Evolutionary conservation across 2,888 invertebrate genomes (phyloP), one percentile per base, ranked within the genome.

Genomic region (Eupsilia transversa): DNA sequence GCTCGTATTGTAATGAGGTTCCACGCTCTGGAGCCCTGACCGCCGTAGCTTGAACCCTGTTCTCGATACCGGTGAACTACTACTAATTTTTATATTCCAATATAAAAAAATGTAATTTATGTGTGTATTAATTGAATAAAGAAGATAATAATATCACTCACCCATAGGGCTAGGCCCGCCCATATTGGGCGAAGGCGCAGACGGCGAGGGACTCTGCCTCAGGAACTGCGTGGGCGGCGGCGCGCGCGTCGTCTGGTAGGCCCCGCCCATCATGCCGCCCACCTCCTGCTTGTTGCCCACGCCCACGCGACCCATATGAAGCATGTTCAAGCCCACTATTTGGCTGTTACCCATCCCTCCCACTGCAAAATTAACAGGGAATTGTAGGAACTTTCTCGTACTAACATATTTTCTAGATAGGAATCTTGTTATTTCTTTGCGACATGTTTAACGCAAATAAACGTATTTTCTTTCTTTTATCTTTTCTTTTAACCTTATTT

Each of bases 151-250:
- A 2, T n/a, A 52, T 1, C 1, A 89, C 91, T 89, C 56, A 95
- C 95, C 94, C 94, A 96, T 96, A 49, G 97, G 96, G 75, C 96
- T 96, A 1, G 97, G 97, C 0, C 97, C 97, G 7, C 95, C 96
- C 94, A 97, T 96, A 60, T 97, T 97, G 46, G 97, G 98, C 61
- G 98, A 97, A 14, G 97, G 97, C 0, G 97, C 98, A 0, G 98
- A 98, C 0, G 98, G 98, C 27, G 98, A 98, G 0, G 98, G 98
- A 89, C 98, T 98, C 91, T 98, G 98, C 0, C 98, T 96, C 85
- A 98, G 96, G 94, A 98, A 98, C 91, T 98, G 98, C 84, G 97
- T 97, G 6, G 98, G 98, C 0, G 97, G 97, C 0, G 97, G 97
- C 59, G 97, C 97, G 0, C 98, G 95, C 1, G 93, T 94, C 0